Evolutionary conservation across 2,888 invertebrate species (phyloP).

Genomic region (Balanococcus diminutus): DNA sequence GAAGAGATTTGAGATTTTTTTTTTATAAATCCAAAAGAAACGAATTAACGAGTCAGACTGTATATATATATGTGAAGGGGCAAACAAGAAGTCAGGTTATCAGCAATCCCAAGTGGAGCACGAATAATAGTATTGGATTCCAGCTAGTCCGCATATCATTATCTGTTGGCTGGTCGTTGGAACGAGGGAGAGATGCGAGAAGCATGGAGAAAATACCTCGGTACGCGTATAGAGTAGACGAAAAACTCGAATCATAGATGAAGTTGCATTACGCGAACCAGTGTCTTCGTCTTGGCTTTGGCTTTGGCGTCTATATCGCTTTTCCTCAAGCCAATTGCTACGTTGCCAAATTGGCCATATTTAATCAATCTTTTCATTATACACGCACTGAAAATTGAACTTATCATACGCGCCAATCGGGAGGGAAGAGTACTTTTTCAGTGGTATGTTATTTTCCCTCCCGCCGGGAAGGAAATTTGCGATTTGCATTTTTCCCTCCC

Average conservation of each 20-base stretch:
- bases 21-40: not conserved
- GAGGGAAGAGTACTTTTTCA: too few relatives aligned
- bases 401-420: too few relatives aligned
- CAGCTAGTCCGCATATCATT: conserved; percentile 40
- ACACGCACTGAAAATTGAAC: too few relatives aligned
- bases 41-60: conserved; percentile 33
- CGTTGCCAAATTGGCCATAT: conserved; percentile 1
- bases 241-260: conserved; percentile 43
- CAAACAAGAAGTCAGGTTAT: conserved; percentile 1
- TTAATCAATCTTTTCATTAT: conserved; percentile 12
- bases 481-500: too few relatives aligned
- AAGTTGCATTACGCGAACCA: conserved; percentile 36
- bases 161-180: not conserved
- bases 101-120: conserved; percentile 15
- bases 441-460: too few relatives aligned
- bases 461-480: too few relatives aligned
- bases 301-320: not conserved
- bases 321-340: conserved; percentile 25
- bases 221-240: not conserved
- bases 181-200: conserved; percentile 1
- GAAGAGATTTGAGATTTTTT: not conserved
- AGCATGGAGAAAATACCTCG: not conserved
- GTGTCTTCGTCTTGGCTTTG: not conserved
- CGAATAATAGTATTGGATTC: conserved; percentile 36
- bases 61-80: not conserved